Evolutionary conservation across 2,113 vertebrate species (phyloP).

Genomic region (Gavialis gangeticus): DNA sequence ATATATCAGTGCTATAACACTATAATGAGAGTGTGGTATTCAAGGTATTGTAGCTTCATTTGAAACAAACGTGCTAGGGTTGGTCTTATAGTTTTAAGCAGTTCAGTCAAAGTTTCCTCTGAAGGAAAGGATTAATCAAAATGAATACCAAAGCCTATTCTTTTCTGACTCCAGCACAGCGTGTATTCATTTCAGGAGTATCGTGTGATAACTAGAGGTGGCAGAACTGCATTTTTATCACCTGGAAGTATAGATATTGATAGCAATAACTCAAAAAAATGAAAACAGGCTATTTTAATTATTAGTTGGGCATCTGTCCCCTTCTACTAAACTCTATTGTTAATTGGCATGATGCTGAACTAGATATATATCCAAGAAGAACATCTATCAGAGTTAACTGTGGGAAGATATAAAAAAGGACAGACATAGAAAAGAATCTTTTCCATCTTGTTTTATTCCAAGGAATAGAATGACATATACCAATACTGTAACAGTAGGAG

Average conservation of each 20-base stretch:
- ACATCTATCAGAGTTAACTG: neutral
- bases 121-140: constrained; percentile 16
- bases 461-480: neutral
- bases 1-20: neutral
- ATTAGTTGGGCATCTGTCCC: constrained; percentile 9
- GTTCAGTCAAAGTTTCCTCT: constrained; percentile 5
- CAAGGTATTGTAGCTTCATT: neutral
- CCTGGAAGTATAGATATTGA: constrained; percentile 33
- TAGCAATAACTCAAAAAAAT: constrained; percentile 13
- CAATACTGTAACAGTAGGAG: neutral
- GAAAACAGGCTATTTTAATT: constrained; percentile 15
- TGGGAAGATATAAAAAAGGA: neutral
- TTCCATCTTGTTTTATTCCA: neutral
- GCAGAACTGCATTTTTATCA: constrained; percentile 58
- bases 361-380: neutral
- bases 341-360: neutral
- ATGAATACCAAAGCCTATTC: neutral
- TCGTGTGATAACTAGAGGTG: constrained; percentile 51
- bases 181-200: constrained; percentile 50
- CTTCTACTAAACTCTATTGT: neutral
- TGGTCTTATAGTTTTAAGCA: neutral
- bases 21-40: neutral
- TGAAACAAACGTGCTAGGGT: neutral
- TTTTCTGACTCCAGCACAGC: constrained; percentile 45
- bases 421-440: neutral